phyloP scores from a whole-genome alignment of 2,797 vertebrate species.

The Pseudocheirus occidentalis region DNA sequence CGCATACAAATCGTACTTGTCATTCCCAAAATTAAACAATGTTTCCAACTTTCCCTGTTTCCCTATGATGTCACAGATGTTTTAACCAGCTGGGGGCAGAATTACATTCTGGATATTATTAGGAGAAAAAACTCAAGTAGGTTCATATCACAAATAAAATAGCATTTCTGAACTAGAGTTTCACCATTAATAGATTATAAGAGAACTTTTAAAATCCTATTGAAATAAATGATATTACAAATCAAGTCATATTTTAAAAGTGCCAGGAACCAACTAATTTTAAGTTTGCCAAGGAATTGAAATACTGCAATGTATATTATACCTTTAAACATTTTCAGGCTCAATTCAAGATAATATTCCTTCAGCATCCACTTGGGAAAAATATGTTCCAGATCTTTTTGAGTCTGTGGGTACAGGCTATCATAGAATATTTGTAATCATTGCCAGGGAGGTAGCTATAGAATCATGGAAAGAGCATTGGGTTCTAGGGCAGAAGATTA shows the following conservation, averaged over 20 bases:
- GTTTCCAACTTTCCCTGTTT: slow-evolving; percentile 71
- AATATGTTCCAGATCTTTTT: slow-evolving; percentile 72
- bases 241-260: slow-evolving; percentile 82
- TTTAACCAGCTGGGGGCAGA: slow-evolving; percentile 98
- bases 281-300: slow-evolving; percentile 83
- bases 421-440: slow-evolving; percentile 74
- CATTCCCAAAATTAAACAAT: slow-evolving; percentile 7
- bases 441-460: slow-evolving; percentile 38
- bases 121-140: slow-evolving; percentile 71
- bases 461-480: background rate
- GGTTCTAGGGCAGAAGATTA: background rate
- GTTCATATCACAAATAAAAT: slow-evolving; percentile 77
- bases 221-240: slow-evolving; percentile 81
- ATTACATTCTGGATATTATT: slow-evolving; percentile 95
- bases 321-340: slow-evolving; percentile 74
- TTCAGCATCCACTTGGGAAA: slow-evolving; percentile 75
- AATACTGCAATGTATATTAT: slow-evolving; percentile 82
- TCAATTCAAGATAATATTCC: slow-evolving; percentile 79
- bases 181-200: slow-evolving; percentile 78
- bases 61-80: slow-evolving; percentile 81
- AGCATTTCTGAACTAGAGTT: slow-evolving; percentile 68
- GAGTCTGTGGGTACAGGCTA: slow-evolving; percentile 67
- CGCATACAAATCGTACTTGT: slow-evolving; percentile 68
- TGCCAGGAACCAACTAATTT: slow-evolving; percentile 78
- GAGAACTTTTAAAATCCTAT: slow-evolving; percentile 81